A percentile compares a stretch with the other conserved stretches of the same genome.
phyloP scores from a whole-genome alignment of 2,888 invertebrate species.

The Ypsolopha scabrella region DNA sequence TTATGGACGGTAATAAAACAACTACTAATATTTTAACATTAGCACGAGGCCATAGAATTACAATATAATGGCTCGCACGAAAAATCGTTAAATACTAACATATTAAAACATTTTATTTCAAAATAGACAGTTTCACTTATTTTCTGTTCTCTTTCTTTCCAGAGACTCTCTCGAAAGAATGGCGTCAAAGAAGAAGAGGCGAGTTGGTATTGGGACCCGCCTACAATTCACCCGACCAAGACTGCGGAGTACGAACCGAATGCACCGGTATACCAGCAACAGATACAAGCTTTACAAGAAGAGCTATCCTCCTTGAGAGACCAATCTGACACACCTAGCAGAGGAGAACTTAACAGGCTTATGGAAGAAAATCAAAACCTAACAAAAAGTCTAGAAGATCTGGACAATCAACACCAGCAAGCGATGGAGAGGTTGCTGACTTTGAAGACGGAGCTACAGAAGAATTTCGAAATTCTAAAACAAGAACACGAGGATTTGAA shows the following conservation, averaged over 20 bases:
- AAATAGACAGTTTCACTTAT: neutral
- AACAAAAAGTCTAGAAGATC: slow-evolving; percentile 73
- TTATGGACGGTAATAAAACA: no score
- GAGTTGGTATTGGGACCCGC: slow-evolving; percentile 69
- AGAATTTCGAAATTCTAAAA: slow-evolving; percentile 59
- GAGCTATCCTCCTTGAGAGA: slow-evolving; percentile 52
- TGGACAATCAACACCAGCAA: slow-evolving; percentile 79
- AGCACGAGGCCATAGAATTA: no score
- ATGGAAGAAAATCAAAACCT: slow-evolving; percentile 71
- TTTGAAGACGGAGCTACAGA: slow-evolving; percentile 65
- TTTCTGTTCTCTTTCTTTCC: slow-evolving; percentile 30
- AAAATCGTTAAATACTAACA: no score
- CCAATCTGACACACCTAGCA: slow-evolving; percentile 20
- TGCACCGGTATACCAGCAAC: slow-evolving; percentile 30
- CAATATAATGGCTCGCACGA: no score
- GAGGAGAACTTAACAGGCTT: slow-evolving; percentile 59
- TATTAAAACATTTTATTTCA: no score
- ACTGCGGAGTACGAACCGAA: slow-evolving; percentile 15
- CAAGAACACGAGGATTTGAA: slow-evolving; percentile 58
- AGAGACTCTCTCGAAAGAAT: slow-evolving; percentile 54
- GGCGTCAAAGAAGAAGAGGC: slow-evolving; percentile 57
- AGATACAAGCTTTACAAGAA: slow-evolving; percentile 45
- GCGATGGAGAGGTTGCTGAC: slow-evolving; percentile 73
- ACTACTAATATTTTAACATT: no score
- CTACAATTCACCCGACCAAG: slow-evolving; percentile 20